phyloP scores from a whole-genome alignment of 2,888 invertebrate genomes.

The Dermolepida albohirtum region DNA sequence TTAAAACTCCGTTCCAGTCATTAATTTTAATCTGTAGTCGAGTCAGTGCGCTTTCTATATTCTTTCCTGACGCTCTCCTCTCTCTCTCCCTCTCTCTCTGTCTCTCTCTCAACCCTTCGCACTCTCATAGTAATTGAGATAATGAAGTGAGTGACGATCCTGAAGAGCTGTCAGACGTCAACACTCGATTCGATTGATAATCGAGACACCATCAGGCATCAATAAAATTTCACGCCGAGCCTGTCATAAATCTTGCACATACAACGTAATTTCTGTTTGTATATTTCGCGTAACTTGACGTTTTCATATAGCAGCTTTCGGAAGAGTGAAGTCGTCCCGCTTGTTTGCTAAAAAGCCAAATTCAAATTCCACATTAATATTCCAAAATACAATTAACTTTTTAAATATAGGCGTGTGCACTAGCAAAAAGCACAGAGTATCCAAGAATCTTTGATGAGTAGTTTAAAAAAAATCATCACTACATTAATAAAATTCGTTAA shows the following conservation, averaged over 20 bases:
- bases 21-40: slow-evolving; percentile 39
- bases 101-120: not conserved
- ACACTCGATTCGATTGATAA: slow-evolving; percentile 32
- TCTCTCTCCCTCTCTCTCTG: not conserved
- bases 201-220: slow-evolving; percentile 33
- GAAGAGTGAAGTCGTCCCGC: no score
- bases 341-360: no score
- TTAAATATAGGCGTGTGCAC: no score
- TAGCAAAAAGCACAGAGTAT: no score
- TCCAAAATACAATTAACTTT: no score
- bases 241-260: slow-evolving; percentile 16
- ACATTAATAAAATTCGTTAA: no score
- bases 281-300: not conserved
- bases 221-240: slow-evolving; percentile 25
- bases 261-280: not conserved
- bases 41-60: slow-evolving; percentile 28
- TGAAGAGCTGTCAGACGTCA: slow-evolving; percentile 34
- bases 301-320: no score
- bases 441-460: no score
- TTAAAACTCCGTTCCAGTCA: slow-evolving; percentile 40
- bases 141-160: slow-evolving; percentile 32
- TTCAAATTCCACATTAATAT: no score
- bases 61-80: slow-evolving; percentile 4
- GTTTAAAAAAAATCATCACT: no score
- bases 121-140: slow-evolving; percentile 28